Conservation (phyloP, 2,797 vertebrate genomes). For the Rhynchonycteris naso region DNA sequence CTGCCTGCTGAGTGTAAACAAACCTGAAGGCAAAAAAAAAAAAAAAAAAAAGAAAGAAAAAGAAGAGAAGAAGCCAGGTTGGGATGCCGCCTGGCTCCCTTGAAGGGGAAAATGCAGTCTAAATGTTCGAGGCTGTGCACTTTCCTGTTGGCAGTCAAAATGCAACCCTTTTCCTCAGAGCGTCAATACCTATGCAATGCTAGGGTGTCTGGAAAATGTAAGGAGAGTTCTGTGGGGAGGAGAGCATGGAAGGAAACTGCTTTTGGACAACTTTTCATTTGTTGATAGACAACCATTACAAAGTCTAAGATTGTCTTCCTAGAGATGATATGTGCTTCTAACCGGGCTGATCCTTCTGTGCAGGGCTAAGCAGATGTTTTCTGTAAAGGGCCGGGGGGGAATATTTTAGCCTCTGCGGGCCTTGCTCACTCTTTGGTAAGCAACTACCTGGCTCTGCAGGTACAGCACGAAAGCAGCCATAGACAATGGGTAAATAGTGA, state of each 20-base stretch:
- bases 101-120: constrained; percentile 51
- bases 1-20: constrained; percentile 75
- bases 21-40: constrained; percentile 69
- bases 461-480: not conserved
- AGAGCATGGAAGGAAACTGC: not conserved
- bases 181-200: rapidly evolving
- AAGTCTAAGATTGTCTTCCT: not conserved
- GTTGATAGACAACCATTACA: not conserved
- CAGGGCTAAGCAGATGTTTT: not conserved
- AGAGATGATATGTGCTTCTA: not conserved
- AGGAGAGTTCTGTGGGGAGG: not conserved
- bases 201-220: not conserved
- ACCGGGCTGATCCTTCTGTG: not conserved
- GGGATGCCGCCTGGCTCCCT: constrained; percentile 24
- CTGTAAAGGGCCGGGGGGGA: not conserved
- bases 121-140: not conserved
- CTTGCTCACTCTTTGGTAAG: not conserved
- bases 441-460: not conserved
- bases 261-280: not conserved
- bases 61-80: not conserved
- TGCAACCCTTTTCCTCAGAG: not conserved
- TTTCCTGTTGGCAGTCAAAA: constrained; percentile 4
- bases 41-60: not conserved
- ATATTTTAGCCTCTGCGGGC: not conserved
- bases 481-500: not conserved